Evolutionary conservation across 2,113 vertebrate species (phyloP), one percentile per base, ranked within the genome.

Genomic region (Pterocles orientalis): DNA sequence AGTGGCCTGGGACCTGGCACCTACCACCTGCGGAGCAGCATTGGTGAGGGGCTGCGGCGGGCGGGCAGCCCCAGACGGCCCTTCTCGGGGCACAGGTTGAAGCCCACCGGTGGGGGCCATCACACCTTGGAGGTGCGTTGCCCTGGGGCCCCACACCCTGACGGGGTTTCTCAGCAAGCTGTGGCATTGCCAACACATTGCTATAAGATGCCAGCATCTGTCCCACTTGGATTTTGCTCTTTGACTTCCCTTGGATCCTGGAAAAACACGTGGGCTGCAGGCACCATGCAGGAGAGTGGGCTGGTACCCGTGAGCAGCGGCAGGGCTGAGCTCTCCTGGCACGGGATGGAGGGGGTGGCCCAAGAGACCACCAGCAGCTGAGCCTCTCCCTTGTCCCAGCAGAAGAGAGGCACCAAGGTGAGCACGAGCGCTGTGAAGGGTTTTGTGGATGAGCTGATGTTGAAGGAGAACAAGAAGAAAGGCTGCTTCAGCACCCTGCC

Each of bases 401-500:
- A 98, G 98, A 96, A 93, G 61, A 88, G 71, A 45, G 64, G 75
- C 65, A 71, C 66, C 11, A 89, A 97, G 62, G 61, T 90, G 21
- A 79, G 83, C 18, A 25, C 62, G 47, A 94, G 89, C 71, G 68
- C 94, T 23, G 28, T 94, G 19, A 95, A 85, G 43, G 92, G 93
- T 76, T 98, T 98, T 16, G 58, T 94, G 76, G 97, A 98, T 0
- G 85, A 98, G 45, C 88, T 98, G 80, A 72, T 80, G 21, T 94
- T 84, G 4, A 71, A 12, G 12, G 73, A 96, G 39, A 98, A 95
- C 54, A 97, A 92, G 91, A 98, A 97, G 29, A 97, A 91, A 20
- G 98, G 98, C 2, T 26, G 95, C 48, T 98, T 98, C 88, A 96
- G 98, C 7, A 97, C 73, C 14, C 41, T 96, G 26, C 28, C 89